Base-by-base conservation (phyloP, 2,888 invertebrate genomes). In the Alcis repandata region DNA sequence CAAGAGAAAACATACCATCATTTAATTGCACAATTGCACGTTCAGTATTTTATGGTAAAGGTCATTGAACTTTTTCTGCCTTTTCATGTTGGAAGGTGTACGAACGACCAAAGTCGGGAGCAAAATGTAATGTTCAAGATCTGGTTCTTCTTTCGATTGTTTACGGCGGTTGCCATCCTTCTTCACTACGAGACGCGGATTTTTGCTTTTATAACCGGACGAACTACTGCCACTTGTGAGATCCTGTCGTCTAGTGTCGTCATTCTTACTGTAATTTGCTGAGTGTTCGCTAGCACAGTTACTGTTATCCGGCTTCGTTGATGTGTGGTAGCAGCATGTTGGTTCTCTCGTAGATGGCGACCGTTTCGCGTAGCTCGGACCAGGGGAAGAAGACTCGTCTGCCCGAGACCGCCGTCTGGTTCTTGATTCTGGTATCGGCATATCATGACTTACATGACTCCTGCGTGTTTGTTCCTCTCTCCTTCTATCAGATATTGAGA, bases 11-110 rank as follows among this genome's bases (percentile, higher is more conserved):
- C 65, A 8, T 70, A 91, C 91, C 84, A 62, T 82, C 84, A 67
- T 83, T 84, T 33, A 87, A 63, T 62, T 91, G 89, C 33, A 82
- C 79, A 87, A 63, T 62, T 91, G 89, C 33, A 82, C 79, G 63
- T 89, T 89, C 13, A 92, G 74, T 67, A 93, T 91, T 46, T 88
- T 87, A 72, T 91, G 92, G 70, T 93, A 93, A 8, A 93, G 75
- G 76, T 91, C 91, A 69, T 90, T 91, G 59, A 92, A 93, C 72
- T 90, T 91, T 72, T 89, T 92, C 65, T 92, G 92, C 0, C 92
- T 83, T 65, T 86, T 89, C 68, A 93, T 79, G 74, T 92, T 92
- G 13, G 93, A 92, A 15, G 92, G 89, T 6, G 93, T 90, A 15
- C 90, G 86, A 2, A 91, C 86, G 1, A 92, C 92, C 52, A 92